phyloP scores from a whole-genome alignment of 1,140 invertebrate species.

The Cotesia chilonis region DNA sequence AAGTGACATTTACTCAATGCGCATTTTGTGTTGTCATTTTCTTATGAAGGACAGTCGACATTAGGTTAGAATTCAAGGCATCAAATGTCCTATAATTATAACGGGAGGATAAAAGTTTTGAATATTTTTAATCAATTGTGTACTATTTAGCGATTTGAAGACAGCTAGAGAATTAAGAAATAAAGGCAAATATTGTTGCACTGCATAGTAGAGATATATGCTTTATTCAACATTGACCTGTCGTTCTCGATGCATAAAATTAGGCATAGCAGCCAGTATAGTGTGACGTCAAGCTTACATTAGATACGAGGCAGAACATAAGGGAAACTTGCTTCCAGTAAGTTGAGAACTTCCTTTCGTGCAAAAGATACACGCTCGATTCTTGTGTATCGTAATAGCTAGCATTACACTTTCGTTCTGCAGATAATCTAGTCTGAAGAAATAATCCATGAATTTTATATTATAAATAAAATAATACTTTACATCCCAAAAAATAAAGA shows the following conservation, averaged over 20 bases:
- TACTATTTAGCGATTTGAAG: background rate
- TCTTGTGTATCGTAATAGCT: background rate
- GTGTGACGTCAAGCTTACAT: slow-evolving; percentile 27
- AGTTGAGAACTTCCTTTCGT: slow-evolving; percentile 21
- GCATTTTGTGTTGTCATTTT: slow-evolving; percentile 3
- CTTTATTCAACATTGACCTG: slow-evolving; percentile 33
- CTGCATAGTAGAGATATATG: background rate
- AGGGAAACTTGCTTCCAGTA: slow-evolving; percentile 19
- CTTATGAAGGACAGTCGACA: slow-evolving; percentile 7
- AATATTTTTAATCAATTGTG: background rate
- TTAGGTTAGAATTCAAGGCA: background rate
- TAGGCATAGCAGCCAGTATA: slow-evolving; percentile 24
- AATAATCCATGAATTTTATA: background rate
- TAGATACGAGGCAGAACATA: background rate
- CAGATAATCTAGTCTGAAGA: background rate
- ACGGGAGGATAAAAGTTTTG: background rate
- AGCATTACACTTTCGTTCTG: too few relatives aligned
- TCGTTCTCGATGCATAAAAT: slow-evolving; percentile 33
- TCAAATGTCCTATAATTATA: background rate
- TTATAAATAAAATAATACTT: background rate
- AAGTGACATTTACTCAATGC: slow-evolving; percentile 32
- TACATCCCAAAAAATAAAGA: too few relatives aligned
- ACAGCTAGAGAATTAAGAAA: slow-evolving; percentile 1
- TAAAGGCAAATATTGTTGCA: background rate
- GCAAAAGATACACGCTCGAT: background rate